A percentile compares a stretch with the other conserved stretches of the same genome.
These are phyloP conservation scores for Apotomis capreana DNA, from an alignment of 2,888 invertebrate genomes.

Conservation along the genomic window DNA sequence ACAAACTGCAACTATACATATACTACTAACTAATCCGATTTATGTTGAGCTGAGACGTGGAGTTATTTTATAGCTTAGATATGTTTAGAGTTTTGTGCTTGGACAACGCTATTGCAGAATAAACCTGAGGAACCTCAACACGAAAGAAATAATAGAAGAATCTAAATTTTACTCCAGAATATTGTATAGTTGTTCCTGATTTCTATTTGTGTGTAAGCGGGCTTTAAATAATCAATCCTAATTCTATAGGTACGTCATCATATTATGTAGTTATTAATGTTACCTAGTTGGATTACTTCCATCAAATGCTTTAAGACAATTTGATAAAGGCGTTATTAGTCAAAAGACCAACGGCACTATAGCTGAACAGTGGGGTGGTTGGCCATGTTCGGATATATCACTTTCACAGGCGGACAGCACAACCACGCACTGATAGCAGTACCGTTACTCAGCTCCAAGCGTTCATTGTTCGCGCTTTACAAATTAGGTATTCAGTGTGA, in stretches of 20 bases:
- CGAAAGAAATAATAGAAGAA: too few relatives aligned
- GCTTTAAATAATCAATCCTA: too few relatives aligned
- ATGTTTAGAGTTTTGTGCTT: neutral
- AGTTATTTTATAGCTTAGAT: neutral
- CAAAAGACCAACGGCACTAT: neutral
- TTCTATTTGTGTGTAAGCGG: too few relatives aligned
- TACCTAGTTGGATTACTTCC: neutral
- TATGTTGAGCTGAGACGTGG: too few relatives aligned
- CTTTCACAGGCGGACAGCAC: slow-evolving; percentile 19
- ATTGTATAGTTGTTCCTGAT: too few relatives aligned
- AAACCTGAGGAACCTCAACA: too few relatives aligned
- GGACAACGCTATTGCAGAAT: neutral
- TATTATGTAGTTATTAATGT: neutral
- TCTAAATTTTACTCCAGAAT: too few relatives aligned
- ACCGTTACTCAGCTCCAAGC: slow-evolving; percentile 12
- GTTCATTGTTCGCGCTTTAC: slow-evolving; percentile 5
- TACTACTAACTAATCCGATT: neutral
- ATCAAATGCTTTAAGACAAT: neutral
- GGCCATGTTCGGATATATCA: slow-evolving; percentile 19
- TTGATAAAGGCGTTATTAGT: slow-evolving; percentile 3
- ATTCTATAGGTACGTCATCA: too few relatives aligned
- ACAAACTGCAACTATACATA: slow-evolving; percentile 3
- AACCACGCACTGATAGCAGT: slow-evolving; percentile 6
- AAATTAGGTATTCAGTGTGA: slow-evolving; percentile 2
- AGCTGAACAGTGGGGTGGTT: neutral